Conservation (phyloP, 2,797 vertebrate species). For the Allobates femoralis region DNA sequence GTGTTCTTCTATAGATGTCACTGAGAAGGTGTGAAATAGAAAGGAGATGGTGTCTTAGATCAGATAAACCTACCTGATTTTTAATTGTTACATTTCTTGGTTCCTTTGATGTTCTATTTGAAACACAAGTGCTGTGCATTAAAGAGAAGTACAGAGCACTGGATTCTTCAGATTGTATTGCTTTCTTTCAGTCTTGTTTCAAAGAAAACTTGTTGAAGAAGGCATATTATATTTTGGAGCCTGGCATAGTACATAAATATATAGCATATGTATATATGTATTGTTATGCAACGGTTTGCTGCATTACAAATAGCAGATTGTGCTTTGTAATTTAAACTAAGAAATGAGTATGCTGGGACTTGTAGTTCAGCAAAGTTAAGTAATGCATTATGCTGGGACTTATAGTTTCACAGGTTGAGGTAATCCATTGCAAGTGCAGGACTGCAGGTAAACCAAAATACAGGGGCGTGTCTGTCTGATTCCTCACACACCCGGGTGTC, state of each 20-base stretch:
- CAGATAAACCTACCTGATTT: background rate
- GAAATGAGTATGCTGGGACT: no score
- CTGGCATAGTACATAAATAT: background rate
- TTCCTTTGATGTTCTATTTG: background rate
- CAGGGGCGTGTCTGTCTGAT: no score
- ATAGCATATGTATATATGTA: background rate
- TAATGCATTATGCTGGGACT: no score
- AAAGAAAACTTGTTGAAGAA: background rate
- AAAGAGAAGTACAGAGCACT: background rate
- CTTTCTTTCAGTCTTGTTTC: background rate
- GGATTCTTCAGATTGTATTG: background rate
- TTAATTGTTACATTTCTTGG: background rate
- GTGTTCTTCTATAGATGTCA: constrained; percentile 7
- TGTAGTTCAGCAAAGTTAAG: no score
- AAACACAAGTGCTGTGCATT: background rate
- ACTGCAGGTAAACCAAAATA: no score
- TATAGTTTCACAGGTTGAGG: no score
- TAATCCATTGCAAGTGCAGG: no score
- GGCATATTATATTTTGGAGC: background rate
- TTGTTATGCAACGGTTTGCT: no score
- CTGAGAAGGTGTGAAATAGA: background rate
- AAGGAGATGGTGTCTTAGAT: constrained; percentile 24
- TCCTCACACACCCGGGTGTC: no score
- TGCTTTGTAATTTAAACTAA: no score
- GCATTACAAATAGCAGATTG: no score